Evolutionary conservation across 2,797 vertebrate genomes (phyloP).

Genomic region (Sebastolobus alascanus): DNA sequence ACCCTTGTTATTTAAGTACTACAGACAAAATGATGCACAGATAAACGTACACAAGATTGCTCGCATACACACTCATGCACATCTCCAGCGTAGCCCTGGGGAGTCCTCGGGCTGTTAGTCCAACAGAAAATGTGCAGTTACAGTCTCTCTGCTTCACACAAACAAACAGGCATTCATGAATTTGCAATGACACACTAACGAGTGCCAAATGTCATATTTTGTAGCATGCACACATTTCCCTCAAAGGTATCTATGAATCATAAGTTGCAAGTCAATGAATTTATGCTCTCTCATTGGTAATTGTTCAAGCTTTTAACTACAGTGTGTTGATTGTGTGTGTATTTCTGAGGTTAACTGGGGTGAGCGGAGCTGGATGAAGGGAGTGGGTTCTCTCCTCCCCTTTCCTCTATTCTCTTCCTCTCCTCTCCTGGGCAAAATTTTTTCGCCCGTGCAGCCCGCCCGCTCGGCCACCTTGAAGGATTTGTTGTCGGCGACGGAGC

Average conservation of each 20-base stretch:
- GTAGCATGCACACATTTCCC: background rate
- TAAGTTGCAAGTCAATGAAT: constrained; percentile 20
- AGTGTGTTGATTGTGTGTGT: constrained; percentile 50
- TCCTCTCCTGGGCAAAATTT: constrained; percentile 51
- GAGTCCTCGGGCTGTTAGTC: constrained; percentile 79
- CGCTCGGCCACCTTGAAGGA: constrained; percentile 78
- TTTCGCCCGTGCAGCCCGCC: constrained; percentile 52
- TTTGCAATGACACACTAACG: constrained; percentile 1
- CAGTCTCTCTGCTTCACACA: constrained; percentile 21
- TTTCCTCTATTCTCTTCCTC: constrained; percentile 34
- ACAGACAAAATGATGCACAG: background rate
- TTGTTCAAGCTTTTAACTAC: constrained; percentile 30
- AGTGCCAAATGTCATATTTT: constrained; percentile 14
- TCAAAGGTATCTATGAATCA: constrained; percentile 15
- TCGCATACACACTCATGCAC: background rate
- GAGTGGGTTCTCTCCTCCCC: constrained; percentile 61
- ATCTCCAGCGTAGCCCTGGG: constrained; percentile 53
- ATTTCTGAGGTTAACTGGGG: constrained; percentile 73
- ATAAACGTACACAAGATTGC: background rate
- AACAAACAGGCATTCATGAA: constrained; percentile 22
- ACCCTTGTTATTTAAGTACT: constrained; percentile 2
- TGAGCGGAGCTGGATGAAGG: constrained; percentile 68
- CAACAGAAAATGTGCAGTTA: constrained; percentile 61
- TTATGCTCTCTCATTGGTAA: constrained; percentile 12
- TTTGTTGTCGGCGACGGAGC: constrained; percentile 75